Evolutionary conservation across 1,140 invertebrate genomes (phyloP).

Genomic region (Saxidomus purpurata): DNA sequence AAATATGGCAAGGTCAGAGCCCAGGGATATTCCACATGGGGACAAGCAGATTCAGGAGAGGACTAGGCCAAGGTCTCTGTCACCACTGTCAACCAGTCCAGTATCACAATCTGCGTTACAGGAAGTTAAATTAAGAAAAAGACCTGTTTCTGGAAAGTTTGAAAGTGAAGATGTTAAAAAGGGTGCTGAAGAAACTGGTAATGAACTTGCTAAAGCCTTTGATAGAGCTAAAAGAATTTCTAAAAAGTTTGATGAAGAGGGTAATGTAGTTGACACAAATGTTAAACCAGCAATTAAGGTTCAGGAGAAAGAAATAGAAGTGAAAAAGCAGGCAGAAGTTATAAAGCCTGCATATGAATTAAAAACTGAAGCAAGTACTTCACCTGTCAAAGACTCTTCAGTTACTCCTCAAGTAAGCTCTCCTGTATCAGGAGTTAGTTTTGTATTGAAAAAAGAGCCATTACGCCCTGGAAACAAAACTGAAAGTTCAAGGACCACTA

Average conservation of each 20-base stretch:
- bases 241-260: constrained; percentile 50
- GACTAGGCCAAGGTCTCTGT: constrained; percentile 58
- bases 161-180: constrained; percentile 31
- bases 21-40: constrained; percentile 6
- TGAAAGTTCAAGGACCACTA: not conserved
- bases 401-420: not conserved
- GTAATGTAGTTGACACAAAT: constrained; percentile 17
- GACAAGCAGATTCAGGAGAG: not conserved
- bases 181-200: constrained; percentile 16
- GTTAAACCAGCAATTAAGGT: constrained; percentile 14
- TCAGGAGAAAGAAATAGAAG: not conserved
- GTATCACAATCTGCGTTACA: constrained; percentile 59
- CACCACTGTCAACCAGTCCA: constrained; percentile 62
- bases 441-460: constrained; percentile 74
- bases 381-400: not conserved
- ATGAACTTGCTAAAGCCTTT: constrained; percentile 75
- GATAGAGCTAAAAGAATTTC: constrained; percentile 71
- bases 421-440: constrained; percentile 57
- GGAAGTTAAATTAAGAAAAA: constrained; percentile 58
- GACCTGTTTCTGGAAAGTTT: constrained; percentile 65
- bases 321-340: constrained; percentile 17
- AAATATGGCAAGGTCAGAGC: constrained; percentile 42
- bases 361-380: not conserved
- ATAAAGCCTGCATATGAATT: not conserved
- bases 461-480: constrained; percentile 54